Percentiles rank a stretch among this genome's conserved stretches.
Conservation (phyloP, 2,888 invertebrate genomes). For the Phytoseiulus persimilis region DNA sequence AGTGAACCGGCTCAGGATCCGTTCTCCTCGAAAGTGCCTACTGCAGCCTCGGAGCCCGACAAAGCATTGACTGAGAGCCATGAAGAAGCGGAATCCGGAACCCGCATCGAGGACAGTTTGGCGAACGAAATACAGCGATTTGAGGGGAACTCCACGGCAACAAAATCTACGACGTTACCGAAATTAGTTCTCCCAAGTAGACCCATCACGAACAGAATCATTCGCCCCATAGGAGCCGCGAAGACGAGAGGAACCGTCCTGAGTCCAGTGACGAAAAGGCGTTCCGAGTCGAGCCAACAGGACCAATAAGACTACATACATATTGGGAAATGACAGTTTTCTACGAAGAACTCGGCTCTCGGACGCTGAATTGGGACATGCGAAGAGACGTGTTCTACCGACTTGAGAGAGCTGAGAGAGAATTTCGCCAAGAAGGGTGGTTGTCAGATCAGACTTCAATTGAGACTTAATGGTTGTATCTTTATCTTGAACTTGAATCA, state of each 20-base stretch:
- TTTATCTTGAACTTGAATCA: no score
- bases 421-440: no score
- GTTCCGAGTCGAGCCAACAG: not conserved
- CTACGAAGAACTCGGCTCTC: no score
- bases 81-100: not conserved
- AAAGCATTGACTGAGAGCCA: not conserved
- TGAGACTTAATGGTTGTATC: no score
- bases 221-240: constrained; percentile 15
- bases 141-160: not conserved
- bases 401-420: no score
- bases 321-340: no score
- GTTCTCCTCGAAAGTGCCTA: not conserved
- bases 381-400: no score
- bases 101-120: no score
- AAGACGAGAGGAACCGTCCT: not conserved
- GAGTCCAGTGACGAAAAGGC: constrained; percentile 11
- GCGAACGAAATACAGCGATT: not conserved
- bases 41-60: not conserved
- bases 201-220: not conserved
- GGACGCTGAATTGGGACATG: no score
- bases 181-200: not conserved
- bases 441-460: no score
- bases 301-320: no score
- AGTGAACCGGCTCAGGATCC: no score
- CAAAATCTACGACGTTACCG: not conserved